Conservation (phyloP, 2,113 vertebrate genomes). For the Clupea harengus region DNA sequence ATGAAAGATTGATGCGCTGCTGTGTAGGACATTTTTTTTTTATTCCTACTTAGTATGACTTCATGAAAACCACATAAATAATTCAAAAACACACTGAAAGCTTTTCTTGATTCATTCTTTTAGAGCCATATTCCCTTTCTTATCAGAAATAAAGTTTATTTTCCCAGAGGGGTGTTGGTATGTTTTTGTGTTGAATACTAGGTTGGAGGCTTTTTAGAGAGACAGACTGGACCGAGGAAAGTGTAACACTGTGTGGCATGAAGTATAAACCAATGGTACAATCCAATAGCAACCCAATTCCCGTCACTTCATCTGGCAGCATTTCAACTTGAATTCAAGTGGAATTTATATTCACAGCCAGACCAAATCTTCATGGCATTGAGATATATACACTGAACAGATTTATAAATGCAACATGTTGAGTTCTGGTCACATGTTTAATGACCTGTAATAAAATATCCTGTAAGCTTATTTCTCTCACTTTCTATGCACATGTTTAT, state of each 20-base stretch:
- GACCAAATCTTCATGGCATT: not conserved
- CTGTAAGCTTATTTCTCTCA: no score
- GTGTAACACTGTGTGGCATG: not conserved
- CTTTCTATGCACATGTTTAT: not conserved
- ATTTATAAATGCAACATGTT: not conserved
- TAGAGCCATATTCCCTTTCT: not conserved
- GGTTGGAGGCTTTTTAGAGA: not conserved
- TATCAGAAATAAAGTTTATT: not conserved
- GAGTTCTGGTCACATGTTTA: not conserved
- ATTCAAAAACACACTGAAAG: slow-evolving; percentile 3
- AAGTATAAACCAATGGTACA: not conserved
- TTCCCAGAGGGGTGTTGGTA: not conserved
- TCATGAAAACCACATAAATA: slow-evolving; percentile 8
- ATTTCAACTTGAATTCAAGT: not conserved
- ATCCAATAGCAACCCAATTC: not conserved
- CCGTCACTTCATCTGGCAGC: not conserved
- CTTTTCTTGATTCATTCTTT: slow-evolving; percentile 18
- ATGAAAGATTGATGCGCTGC: not conserved
- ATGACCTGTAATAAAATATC: not conserved
- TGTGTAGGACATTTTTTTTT: slow-evolving; percentile 16
- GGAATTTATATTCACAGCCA: not conserved
- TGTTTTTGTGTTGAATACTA: slow-evolving; percentile 16
- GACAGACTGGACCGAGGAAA: not conserved
- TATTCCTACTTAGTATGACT: slow-evolving; percentile 3
- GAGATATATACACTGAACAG: not conserved